Percentiles rank a stretch among this genome's conserved stretches.
Conservation (phyloP, 2,113 vertebrate genomes). For the Oxyura jamaicensis region DNA sequence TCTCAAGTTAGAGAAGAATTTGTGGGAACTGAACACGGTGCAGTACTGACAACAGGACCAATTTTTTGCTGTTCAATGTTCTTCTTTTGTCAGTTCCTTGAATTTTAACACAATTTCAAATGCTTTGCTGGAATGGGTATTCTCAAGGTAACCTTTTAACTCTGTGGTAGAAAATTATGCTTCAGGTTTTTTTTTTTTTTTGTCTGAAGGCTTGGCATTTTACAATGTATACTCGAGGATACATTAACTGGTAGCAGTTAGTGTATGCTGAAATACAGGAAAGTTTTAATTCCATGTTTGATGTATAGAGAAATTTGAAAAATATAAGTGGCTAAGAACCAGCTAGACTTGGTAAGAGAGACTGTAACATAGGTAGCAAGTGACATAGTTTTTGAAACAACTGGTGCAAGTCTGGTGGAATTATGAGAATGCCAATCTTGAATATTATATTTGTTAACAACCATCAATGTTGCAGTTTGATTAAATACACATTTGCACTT, state of each 20-base stretch:
- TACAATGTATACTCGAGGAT: not conserved
- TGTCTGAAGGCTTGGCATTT: not conserved
- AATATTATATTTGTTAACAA: not conserved
- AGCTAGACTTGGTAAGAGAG: not conserved
- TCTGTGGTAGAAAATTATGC: not conserved
- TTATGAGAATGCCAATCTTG: not conserved
- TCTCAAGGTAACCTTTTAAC: not conserved
- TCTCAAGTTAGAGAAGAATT: not conserved
- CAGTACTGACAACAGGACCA: not conserved
- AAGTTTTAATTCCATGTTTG: not conserved
- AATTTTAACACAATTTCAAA: not conserved
- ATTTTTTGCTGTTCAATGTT: not conserved
- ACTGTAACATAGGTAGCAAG: no score
- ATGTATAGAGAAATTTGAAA: not conserved
- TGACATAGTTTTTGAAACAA: not conserved
- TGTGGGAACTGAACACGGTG: not conserved
- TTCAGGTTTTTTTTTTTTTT: not conserved
- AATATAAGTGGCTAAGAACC: not conserved
- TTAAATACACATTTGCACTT: not conserved
- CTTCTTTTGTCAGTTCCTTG: not conserved
- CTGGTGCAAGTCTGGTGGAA: not conserved
- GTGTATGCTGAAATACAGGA: not conserved
- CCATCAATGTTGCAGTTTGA: not conserved
- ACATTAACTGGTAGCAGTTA: not conserved
- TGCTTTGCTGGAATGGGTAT: not conserved